Evolutionary conservation across 2,888 invertebrate species (phyloP), one percentile per base, ranked within the genome.

Genomic region (Epirrhoe alternata): DNA sequence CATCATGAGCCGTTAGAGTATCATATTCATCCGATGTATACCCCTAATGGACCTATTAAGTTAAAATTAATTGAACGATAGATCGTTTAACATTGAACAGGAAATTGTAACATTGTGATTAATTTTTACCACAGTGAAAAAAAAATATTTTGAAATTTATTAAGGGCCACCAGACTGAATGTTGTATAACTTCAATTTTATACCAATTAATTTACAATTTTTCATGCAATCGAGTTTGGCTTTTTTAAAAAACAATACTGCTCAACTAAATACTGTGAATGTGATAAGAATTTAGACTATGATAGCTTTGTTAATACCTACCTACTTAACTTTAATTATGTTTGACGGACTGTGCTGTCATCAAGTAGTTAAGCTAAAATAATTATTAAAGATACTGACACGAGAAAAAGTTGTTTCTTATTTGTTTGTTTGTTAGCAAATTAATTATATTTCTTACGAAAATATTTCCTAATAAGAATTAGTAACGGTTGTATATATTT

Each of bases 1-100:
- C 94, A 95, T 71, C 90, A 95, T 72, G 90, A 94, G 53, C 94
- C 94, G n/a, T 76, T 96, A 81, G 94, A 95, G 12, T 95, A 95
- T 77, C 94, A 95, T 74, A 93, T 95, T 2, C 94, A 95, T 75
- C 95, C 95, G 0, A 95, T 96, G 95, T 96, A 96, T 78, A 95
- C 95, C 0, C 96, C 96, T 0, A 94, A 95, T 69, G 96, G 96
- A 69, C 95, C 96, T 0, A 87, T 96, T 38, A 94, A 94, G 77
- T 85, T 96, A 38, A 95, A 94, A 74, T 92, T 96, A 66, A 90
- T 93, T 8, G 93, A 94, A 52, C 93, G 94, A 75, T 86, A 85
- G 73, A 16, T 14, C 49, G 1, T 24, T 24, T 42, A 10, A 16
- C 5, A 7, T 47, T 10, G 1, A 42, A 33, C 7, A 33, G 5